A percentile compares a stretch with the other conserved stretches of the same genome.
Conservation (phyloP, 2,113 vertebrate species). For the Donacobius atricapilla region DNA sequence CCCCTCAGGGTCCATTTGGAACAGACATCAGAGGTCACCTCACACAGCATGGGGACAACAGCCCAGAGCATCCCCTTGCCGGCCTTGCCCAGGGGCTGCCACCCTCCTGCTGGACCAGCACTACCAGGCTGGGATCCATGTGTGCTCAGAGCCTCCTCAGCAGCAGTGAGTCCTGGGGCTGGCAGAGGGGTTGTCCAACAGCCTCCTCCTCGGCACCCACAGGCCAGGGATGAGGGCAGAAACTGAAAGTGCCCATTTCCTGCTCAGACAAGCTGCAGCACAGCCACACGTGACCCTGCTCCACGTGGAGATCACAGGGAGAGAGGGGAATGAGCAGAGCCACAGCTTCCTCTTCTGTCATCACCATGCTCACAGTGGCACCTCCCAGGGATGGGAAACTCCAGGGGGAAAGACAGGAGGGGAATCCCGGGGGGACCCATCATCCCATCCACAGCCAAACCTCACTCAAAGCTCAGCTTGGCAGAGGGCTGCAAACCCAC, state of each 20-base stretch:
- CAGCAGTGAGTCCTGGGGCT: background rate
- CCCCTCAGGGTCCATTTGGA: fast-evolving
- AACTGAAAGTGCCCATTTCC: background rate
- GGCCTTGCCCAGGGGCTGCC: background rate
- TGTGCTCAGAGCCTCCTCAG: background rate
- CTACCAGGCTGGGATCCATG: fast-evolving
- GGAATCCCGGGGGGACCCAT: background rate
- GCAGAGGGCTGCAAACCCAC: background rate
- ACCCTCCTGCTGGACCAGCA: background rate
- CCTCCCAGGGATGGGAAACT: background rate
- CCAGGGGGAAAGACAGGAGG: background rate
- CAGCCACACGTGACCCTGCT: background rate
- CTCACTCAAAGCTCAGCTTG: background rate
- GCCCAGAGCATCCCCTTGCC: fast-evolving
- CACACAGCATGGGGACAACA: background rate
- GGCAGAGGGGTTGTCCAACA: background rate
- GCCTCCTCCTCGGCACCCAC: background rate
- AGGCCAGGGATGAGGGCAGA: background rate
- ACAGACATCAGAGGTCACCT: background rate
- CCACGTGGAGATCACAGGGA: fast-evolving
- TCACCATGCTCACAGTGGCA: fast-evolving
- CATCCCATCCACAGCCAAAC: fast-evolving
- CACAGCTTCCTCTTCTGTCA: background rate
- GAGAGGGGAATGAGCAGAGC: background rate
- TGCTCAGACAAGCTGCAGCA: background rate